Evolutionary conservation across 1,140 invertebrate genomes (phyloP).

Genomic region (Heliconius nattereri): DNA sequence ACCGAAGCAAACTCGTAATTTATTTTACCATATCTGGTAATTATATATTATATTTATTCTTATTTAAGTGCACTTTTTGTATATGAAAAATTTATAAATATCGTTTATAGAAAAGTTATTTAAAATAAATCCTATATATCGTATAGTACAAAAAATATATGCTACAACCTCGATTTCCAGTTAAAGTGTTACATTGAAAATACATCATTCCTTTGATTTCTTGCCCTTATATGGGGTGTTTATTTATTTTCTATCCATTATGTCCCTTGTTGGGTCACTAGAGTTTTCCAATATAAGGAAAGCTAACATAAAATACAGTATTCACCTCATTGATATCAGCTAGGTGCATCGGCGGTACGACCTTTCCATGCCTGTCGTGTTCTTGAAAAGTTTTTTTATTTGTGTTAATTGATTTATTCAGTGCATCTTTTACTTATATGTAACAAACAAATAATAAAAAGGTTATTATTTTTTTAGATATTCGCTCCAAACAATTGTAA

Average conservation of each 20-base stretch:
- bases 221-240: slow-evolving; percentile 36
- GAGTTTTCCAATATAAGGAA: slow-evolving; percentile 38
- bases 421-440: neutral
- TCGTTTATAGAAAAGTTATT: neutral
- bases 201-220: slow-evolving; percentile 40
- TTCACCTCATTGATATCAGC: slow-evolving; percentile 24
- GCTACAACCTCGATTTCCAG: slow-evolving; percentile 30
- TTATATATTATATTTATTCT: neutral
- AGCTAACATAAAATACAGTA: slow-evolving; percentile 27
- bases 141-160: neutral
- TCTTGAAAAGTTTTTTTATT: neutral
- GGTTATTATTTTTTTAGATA: too few relatives aligned
- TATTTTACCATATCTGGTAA: neutral
- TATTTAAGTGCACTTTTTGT: neutral
- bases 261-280: slow-evolving; percentile 37
- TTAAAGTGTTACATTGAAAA: slow-evolving; percentile 41
- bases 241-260: slow-evolving; percentile 41
- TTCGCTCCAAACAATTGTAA: too few relatives aligned
- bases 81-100: neutral
- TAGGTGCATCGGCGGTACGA: slow-evolving; percentile 20
- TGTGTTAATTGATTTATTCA: neutral
- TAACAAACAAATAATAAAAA: neutral
- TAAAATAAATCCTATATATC: neutral
- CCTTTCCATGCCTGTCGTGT: slow-evolving; percentile 19
- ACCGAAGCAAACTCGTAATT: neutral